Evolutionary conservation across 53 echinoderm and acorn worm species (phyloP), one percentile per base, ranked within the genome.

Genomic region (Echinometra lucunter): DNA sequence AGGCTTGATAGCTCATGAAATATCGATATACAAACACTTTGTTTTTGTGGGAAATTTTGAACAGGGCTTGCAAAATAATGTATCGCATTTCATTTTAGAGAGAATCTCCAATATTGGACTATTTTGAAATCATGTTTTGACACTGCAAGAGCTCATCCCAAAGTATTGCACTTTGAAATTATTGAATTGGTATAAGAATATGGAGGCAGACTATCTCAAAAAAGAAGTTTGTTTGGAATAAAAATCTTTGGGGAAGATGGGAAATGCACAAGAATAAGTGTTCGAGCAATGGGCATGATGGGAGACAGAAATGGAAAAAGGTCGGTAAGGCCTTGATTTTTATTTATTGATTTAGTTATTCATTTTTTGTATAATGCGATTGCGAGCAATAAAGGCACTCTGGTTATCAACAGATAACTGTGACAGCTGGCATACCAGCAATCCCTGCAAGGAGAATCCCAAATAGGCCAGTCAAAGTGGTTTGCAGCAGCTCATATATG

Each of bases 21-120:
- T 88, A 88, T 88, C 88, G 56, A 88, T 88, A 53, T 28, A 38
- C 49, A 88, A 88, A 88, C 56, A 88, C 56, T 88, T 88, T 78
- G 78, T 42, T 78, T 78, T 8, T 40, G 72, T 13, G 35, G 35
- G 32, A 15, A 78, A 42, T n/a, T n/a, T 6, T 4, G 42, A 78
- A 4, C 17, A 21, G 78, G 42, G 38, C 19, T 78, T 3, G 78
- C 18, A 78, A 78, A 38, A 21, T 40, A n/a, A n/a, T n/a, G n/a
- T 30, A 11, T 9, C 9, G 7, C 42, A 16, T 35, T 40, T 19
- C 78, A 78, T 40, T 38, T 23, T 15, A 13, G 72, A 28, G 12
- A 28, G 32, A 72, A 72, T 25, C 27, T 1, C 88, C 88, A 88
- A 88, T 88, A 88, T 88, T 88, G 88, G 55, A 55, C 30, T 55